These are phyloP conservation scores for Verasper variegatus DNA, from an alignment of 2,113 vertebrate species.

Conservation along the genomic window DNA sequence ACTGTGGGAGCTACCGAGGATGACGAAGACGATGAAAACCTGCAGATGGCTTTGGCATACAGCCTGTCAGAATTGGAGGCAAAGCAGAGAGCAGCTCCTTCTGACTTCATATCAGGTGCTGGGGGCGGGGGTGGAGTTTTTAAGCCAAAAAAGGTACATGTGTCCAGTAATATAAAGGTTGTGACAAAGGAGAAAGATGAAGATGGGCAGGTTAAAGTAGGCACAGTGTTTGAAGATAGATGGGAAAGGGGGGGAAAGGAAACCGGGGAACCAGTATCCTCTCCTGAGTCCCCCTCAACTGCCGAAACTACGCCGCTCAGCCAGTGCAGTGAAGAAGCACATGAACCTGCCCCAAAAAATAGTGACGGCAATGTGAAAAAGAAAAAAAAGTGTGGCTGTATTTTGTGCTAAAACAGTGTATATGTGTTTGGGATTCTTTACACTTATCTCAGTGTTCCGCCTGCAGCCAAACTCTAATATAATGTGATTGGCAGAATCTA, in stretches of 20 bases:
- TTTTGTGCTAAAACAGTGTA: conserved; percentile 67
- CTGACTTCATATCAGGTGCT: conserved; percentile 83
- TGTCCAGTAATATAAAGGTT: not conserved
- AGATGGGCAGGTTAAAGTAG: conserved; percentile 9
- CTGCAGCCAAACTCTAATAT: conserved; percentile 10
- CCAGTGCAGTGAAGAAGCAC: conserved; percentile 39
- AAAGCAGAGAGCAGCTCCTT: conserved; percentile 87
- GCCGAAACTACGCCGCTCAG: conserved; percentile 17
- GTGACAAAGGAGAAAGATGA: conserved; percentile 13
- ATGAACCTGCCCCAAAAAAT: conserved; percentile 43
- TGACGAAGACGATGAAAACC: conserved; percentile 92
- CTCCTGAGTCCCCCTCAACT: conserved; percentile 47
- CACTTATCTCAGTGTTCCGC: conserved; percentile 31
- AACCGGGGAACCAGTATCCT: conserved; percentile 17
- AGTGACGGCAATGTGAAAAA: conserved; percentile 59
- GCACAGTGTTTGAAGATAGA: conserved; percentile 15
- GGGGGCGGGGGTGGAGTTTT: conserved; percentile 38
- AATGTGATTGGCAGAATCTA: conserved; percentile 14
- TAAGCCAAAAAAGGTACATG: conserved; percentile 9
- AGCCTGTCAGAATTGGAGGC: conserved; percentile 97
- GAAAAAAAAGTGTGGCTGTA: conserved; percentile 77
- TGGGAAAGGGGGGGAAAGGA: not conserved
- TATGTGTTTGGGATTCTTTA: conserved; percentile 21
- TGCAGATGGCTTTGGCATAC: conserved; percentile 97
- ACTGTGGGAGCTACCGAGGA: conserved; percentile 51